Percentiles rank a stretch among this genome's conserved stretches.
phyloP scores from a whole-genome alignment of 1,140 invertebrate species.

The Cherax quadricarinatus region DNA sequence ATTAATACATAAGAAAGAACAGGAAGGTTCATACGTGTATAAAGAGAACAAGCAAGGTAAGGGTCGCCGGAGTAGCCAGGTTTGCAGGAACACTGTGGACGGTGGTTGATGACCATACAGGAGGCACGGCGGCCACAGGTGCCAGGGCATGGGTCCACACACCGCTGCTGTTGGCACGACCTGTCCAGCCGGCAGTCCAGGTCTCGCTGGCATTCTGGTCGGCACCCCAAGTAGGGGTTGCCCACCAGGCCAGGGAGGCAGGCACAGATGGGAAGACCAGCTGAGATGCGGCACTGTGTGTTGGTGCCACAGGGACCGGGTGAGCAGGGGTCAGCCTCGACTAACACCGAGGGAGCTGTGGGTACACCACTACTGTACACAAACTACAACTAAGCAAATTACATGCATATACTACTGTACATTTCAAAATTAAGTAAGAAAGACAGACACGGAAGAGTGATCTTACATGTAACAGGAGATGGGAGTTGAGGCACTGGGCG shows the following conservation, averaged over 20 bases:
- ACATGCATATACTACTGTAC: conserved; percentile 17
- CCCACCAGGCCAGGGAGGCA: conserved; percentile 84
- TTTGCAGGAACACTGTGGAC: conserved; percentile 86
- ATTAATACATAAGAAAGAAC: background rate
- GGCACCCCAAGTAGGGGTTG: conserved; percentile 78
- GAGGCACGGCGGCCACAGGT: conserved; percentile 84
- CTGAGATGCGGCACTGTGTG: conserved; percentile 77
- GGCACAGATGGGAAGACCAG: conserved; percentile 41
- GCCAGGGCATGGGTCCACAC: conserved; percentile 81
- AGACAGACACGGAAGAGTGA: background rate
- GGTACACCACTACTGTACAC: background rate
- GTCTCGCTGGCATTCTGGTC: conserved; percentile 76
- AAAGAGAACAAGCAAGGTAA: conserved; percentile 79
- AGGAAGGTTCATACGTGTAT: conserved; percentile 27
- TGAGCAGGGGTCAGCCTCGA: conserved; percentile 60
- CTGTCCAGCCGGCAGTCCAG: conserved; percentile 83
- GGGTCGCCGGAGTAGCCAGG: conserved; percentile 85
- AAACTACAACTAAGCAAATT: background rate
- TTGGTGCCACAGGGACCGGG: conserved; percentile 77
- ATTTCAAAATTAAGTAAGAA: background rate
- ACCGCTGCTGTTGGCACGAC: conserved; percentile 81
- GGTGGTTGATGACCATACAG: conserved; percentile 86
- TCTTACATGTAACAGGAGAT: conserved; percentile 19
- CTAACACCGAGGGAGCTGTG: conserved; percentile 3
- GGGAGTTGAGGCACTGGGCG: conserved; percentile 3